These are phyloP conservation scores for Pseudorectes ferrugineus DNA, from an alignment of 2,113 vertebrate genomes.

Conservation along the genomic window DNA sequence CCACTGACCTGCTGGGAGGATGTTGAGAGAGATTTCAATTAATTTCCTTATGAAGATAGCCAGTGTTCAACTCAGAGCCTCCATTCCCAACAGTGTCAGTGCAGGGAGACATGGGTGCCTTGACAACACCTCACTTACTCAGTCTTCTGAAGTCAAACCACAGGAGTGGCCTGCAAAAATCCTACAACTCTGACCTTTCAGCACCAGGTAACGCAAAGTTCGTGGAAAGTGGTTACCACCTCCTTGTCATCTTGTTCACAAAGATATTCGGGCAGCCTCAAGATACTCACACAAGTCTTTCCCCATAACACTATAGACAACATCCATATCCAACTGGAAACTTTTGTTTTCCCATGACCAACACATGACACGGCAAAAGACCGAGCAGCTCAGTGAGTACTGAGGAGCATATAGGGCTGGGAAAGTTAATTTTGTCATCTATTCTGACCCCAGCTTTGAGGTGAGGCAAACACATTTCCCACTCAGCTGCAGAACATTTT, in stretches of 20 bases:
- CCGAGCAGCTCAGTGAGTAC: rapidly evolving
- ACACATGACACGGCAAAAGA: not conserved
- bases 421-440: not conserved
- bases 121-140: not conserved
- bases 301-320: not conserved
- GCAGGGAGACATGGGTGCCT: not conserved
- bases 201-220: rapidly evolving
- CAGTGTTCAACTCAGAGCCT: not conserved
- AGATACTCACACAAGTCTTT: not conserved
- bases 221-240: not conserved
- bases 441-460: not conserved
- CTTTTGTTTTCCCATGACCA: not conserved
- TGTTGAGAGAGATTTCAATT: not conserved
- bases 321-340: not conserved
- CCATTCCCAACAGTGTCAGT: rapidly evolving
- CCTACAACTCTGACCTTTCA: rapidly evolving
- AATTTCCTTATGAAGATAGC: not conserved
- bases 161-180: not conserved
- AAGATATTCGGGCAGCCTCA: not conserved
- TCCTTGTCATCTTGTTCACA: not conserved
- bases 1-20: not conserved
- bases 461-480: not conserved
- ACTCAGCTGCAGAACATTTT: not conserved
- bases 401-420: not conserved
- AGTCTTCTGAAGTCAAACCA: not conserved